Evolutionary conservation across 2,888 invertebrate genomes (phyloP).

Genomic region (Heliconius sara): DNA sequence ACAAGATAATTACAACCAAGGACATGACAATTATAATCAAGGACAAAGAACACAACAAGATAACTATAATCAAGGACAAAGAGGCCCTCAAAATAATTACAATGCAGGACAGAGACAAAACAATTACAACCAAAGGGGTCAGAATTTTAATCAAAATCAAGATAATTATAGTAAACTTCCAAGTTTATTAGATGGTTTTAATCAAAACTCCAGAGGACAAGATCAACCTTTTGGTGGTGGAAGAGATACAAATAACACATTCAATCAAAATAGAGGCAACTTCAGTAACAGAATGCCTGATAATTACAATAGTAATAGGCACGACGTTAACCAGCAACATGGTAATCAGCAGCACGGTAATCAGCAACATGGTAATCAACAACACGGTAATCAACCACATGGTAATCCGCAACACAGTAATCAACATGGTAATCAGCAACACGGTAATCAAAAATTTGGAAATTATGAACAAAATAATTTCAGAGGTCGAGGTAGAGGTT

Average conservation of each 20-base stretch:
- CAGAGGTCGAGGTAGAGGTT: conserved; percentile 47
- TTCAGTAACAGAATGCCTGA: conserved; percentile 58
- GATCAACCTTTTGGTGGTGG: conserved; percentile 42
- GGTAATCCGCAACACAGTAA: conserved; percentile 35
- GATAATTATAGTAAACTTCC: conserved; percentile 20
- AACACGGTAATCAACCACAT: conserved; percentile 43
- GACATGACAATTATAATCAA: neutral
- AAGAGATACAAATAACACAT: conserved; percentile 42
- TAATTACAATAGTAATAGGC: conserved; percentile 42
- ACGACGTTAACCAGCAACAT: conserved; percentile 43
- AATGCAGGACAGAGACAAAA: conserved; percentile 20
- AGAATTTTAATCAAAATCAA: conserved; percentile 15
- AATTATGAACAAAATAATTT: conserved; percentile 44
- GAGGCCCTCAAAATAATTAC: conserved; percentile 2
- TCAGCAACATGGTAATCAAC: conserved; percentile 44
- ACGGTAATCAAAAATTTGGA: conserved; percentile 50
- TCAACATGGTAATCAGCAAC: conserved; percentile 47
- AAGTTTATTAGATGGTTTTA: conserved; percentile 30
- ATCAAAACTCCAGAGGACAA: conserved; percentile 39
- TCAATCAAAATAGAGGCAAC: conserved; percentile 57
- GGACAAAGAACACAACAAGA: conserved; percentile 14
- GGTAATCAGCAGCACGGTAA: conserved; percentile 36
- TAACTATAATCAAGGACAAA: conserved; percentile 38
- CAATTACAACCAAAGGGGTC: conserved; percentile 13
- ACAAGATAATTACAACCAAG: neutral